A percentile compares a stretch with the other conserved stretches of the same genome.
Evolutionary conservation across 2,797 vertebrate genomes (phyloP).

Genomic region (Pantherophis alleghaniensis): DNA sequence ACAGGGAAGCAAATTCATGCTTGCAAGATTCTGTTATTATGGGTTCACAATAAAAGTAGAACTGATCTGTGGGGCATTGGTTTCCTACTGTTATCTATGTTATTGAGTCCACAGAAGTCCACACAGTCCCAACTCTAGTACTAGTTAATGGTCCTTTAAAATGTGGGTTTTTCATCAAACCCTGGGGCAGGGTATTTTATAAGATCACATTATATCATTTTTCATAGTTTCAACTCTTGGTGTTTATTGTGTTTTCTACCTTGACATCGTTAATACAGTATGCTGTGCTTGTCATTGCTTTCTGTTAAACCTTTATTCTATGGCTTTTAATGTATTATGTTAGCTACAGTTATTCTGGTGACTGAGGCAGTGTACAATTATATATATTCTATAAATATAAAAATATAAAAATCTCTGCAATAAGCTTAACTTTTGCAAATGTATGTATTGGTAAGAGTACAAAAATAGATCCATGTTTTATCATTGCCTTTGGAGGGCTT

Average conservation of each 20-base stretch:
- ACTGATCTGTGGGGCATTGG: not conserved
- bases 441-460: not conserved
- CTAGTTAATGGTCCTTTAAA: not conserved
- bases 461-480: not conserved
- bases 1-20: not conserved
- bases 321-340: not conserved
- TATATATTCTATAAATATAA: not conserved
- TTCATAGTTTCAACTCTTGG: not conserved
- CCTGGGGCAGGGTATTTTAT: not conserved
- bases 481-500: not conserved
- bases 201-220: not conserved
- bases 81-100: too few relatives aligned
- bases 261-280: not conserved
- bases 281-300: not conserved
- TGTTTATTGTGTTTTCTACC: not conserved
- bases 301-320: not conserved
- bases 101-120: too few relatives aligned
- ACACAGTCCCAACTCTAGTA: too few relatives aligned
- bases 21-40: not conserved
- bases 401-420: not conserved
- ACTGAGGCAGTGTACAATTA: not conserved
- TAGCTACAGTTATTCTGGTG: not conserved
- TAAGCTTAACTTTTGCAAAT: not conserved
- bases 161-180: not conserved
- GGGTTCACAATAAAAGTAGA: not conserved